Evolutionary conservation across 2,113 vertebrate species (phyloP), one percentile per base, ranked within the genome.

Genomic region (Pteruthius melanotis): DNA sequence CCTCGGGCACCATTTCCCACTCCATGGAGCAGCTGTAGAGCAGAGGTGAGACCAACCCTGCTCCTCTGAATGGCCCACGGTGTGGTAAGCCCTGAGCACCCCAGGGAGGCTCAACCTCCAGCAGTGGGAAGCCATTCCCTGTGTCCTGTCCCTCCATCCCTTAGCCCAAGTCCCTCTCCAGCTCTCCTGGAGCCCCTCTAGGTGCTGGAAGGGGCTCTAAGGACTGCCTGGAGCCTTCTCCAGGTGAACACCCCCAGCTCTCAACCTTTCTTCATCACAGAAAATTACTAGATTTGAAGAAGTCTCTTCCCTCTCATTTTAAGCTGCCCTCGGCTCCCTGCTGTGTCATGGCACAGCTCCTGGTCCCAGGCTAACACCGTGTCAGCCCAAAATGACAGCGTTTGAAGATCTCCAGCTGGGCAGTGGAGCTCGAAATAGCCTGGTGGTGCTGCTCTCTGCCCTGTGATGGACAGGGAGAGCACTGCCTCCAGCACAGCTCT

Each of bases 371-470:
- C 19, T 24, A 17, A 6, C 28, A 11, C 59, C 15, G 11, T 56
- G 24, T 8, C 70, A 54, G 20, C 63, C 57, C 40, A 18, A 42
- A 71, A 35, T 7, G 45, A 63, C 65, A 68, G 35, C n/a, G 3
- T 37, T 2, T 59, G 70, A 39, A 85, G 42, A n/a, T 31, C 40
- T 40, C 65, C 45, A 42, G 64, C 45, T 42, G 79, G 24, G 57
- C 78, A 6, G 49, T 1, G 9, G 65, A 64, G 56, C 49, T 45
- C 0, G 0, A 50, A 53, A 20, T 40, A 7, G 13, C 0, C 2
- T 3, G 45, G 42, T 28, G 2, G 7, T 50, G 64, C 59, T 77
- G 70, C 39, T 76, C 23, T 39, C 7, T 64, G 54, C 87, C 7
- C 0, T 6, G 52, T 27, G 82, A 78, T 47, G 83, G 75, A 12